These are phyloP conservation scores for Engystomops pustulosus DNA, from an alignment of 2,113 vertebrate species.

Conservation along the genomic window DNA sequence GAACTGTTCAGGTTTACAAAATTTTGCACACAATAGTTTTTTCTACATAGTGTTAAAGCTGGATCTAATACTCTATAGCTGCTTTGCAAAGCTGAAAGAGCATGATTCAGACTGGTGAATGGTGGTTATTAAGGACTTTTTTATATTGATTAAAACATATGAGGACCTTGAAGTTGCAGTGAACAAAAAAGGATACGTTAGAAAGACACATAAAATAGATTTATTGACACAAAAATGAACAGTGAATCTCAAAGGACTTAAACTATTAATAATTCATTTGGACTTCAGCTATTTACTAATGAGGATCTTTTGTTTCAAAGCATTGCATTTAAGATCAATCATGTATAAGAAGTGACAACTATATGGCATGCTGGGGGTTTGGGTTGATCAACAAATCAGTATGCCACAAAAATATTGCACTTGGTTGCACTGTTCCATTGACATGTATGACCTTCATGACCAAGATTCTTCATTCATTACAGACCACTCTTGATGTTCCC, in stretches of 20 bases:
- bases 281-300: not conserved
- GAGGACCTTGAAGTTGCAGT: conserved; percentile 19
- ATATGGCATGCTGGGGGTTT: not conserved
- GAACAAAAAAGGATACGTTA: conserved; percentile 16
- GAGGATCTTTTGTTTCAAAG: not conserved
- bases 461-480: not conserved
- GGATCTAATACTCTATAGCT: too few relatives aligned
- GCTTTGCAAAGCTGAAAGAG: not conserved
- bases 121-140: not conserved
- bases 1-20: not conserved
- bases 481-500: not conserved
- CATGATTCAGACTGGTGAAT: not conserved
- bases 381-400: not conserved
- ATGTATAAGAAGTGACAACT: not conserved
- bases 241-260: conserved; percentile 8
- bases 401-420: not conserved
- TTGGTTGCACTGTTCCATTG: not conserved
- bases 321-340: conserved; percentile 10
- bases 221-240: conserved; percentile 7
- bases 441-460: not conserved
- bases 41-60: too few relatives aligned
- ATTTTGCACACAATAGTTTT: too few relatives aligned
- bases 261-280: conserved; percentile 29
- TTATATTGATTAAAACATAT: conserved; percentile 30
- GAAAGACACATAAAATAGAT: conserved; percentile 22